phyloP scores from a whole-genome alignment of 1,140 invertebrate species.

The Episyrphus balteatus region DNA sequence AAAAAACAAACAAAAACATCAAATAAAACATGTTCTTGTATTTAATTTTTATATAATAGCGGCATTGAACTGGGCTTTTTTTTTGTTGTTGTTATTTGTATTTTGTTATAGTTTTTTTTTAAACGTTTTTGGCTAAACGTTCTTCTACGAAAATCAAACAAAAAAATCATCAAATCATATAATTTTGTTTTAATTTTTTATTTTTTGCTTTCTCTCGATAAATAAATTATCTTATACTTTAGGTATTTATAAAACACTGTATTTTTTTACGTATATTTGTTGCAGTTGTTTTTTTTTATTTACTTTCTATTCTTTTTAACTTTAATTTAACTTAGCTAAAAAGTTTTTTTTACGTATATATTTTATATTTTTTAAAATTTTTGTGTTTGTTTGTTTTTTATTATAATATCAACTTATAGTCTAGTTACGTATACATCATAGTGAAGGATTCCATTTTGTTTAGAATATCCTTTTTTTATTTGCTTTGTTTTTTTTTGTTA shows the following conservation, averaged over 20 bases:
- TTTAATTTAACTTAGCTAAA: background rate
- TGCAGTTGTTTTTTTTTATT: slow-evolving; percentile 4
- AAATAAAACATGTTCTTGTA: too few relatives aligned
- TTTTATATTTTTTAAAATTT: slow-evolving; percentile 4
- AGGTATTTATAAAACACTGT: slow-evolving; percentile 23
- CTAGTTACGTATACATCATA: slow-evolving; percentile 36
- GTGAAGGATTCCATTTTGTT: slow-evolving; percentile 15
- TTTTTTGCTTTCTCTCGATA: slow-evolving; percentile 9
- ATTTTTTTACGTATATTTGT: slow-evolving; percentile 19
- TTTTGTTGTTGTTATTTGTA: too few relatives aligned
- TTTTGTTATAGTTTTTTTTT: too few relatives aligned
- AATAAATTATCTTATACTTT: slow-evolving; percentile 19
- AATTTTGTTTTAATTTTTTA: slow-evolving; percentile 3
- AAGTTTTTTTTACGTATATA: background rate
- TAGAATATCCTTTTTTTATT: background rate
- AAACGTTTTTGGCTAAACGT: too few relatives aligned
- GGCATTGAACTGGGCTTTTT: too few relatives aligned
- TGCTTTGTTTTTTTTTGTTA: too few relatives aligned
- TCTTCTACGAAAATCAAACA: too few relatives aligned
- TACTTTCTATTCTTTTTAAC: background rate
- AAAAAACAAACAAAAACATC: too few relatives aligned
- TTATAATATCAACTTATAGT: slow-evolving; percentile 12
- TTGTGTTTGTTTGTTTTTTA: background rate
- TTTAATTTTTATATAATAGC: too few relatives aligned
- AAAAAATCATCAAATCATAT: too few relatives aligned